These are phyloP conservation scores for Watsonalla binaria DNA, from an alignment of 2,888 invertebrate genomes.

Conservation along the genomic window DNA sequence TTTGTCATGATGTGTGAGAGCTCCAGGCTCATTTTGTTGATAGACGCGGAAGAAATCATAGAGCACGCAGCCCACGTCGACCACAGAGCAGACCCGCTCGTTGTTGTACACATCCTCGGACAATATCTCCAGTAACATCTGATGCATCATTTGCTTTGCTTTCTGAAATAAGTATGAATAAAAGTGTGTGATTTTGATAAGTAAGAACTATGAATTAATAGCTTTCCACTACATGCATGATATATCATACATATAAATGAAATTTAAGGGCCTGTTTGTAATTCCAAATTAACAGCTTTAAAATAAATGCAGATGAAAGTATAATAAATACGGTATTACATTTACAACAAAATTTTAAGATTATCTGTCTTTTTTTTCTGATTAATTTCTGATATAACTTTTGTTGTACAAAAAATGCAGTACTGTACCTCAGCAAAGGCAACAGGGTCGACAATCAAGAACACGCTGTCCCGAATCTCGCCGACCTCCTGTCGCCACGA, in stretches of 20 bases:
- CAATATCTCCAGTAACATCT: conserved; percentile 40
- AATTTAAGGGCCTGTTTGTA: no score
- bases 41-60: conserved; percentile 57
- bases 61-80: conserved; percentile 53
- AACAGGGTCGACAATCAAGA: conserved; percentile 83
- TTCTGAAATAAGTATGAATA: conserved; percentile 42
- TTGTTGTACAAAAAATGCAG: background rate
- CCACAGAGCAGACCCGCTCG: conserved; percentile 39
- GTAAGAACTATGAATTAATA: background rate
- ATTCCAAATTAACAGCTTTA: no score
- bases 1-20: conserved; percentile 41
- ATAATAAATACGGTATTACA: no score
- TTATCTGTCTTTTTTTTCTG: no score
- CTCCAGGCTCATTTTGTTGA: conserved; percentile 53
- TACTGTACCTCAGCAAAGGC: conserved; percentile 81
- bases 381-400: no score
- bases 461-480: conserved; percentile 77
- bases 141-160: conserved; percentile 63
- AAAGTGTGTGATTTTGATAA: no score
- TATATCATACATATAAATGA: no score
- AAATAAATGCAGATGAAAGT: no score
- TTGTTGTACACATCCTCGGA: conserved; percentile 40
- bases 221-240: no score
- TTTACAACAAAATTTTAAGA: no score
- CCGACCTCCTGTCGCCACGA: conserved; percentile 81